Base-by-base conservation (phyloP, 1,140 invertebrate species). In the Ips typographus region DNA sequence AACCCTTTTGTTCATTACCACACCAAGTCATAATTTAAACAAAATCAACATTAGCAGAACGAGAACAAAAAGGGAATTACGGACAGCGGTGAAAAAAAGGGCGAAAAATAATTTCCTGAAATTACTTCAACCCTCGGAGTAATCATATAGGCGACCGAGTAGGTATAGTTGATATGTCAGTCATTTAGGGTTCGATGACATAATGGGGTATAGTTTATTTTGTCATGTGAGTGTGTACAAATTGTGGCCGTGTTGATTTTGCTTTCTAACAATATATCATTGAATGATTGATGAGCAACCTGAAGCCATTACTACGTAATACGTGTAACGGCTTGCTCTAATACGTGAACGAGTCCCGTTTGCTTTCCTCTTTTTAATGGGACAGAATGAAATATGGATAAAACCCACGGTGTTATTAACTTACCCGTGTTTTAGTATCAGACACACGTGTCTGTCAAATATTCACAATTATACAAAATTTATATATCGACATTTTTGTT, bases 201-300 rank as follows among this genome's bases (percentile, higher is more conserved):
- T 36, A 56, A 56, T 56, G 53, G 53, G 53, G 38, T n/a, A 56
- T 59, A 59, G 57, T 59, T 59, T 59, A 42, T 59, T 59, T 59
- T 59, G 57, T 59, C 53, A 56, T 56, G 53, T 3, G 40, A 8
- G 57, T 42, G 40, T 59, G 40, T 59, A 59, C 57, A 59, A 41
- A 59, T 59, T 59, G 57, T 40, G 57, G 57, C 42, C 57, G 39
- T 59, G 57, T 59, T 59, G 57, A 59, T 59, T 59, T 59, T 22
- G 57, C 40, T 7, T n/a, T 42, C 57, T 41, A 59, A 42, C 57
- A 59, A 59, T 59, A 59, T 41, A 59, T 59, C 57, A 59, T 59
- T 59, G 38, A 59, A 42, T 59, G 57, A 59, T 59, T 59, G 57
- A 59, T 59, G 57, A 59, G 40, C n/a, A 37, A 42, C 57, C 57